Percentiles rank a stretch among this genome's conserved stretches.
phyloP scores from a whole-genome alignment of 2,113 vertebrate genomes.

The Ariopsis seemanni region DNA sequence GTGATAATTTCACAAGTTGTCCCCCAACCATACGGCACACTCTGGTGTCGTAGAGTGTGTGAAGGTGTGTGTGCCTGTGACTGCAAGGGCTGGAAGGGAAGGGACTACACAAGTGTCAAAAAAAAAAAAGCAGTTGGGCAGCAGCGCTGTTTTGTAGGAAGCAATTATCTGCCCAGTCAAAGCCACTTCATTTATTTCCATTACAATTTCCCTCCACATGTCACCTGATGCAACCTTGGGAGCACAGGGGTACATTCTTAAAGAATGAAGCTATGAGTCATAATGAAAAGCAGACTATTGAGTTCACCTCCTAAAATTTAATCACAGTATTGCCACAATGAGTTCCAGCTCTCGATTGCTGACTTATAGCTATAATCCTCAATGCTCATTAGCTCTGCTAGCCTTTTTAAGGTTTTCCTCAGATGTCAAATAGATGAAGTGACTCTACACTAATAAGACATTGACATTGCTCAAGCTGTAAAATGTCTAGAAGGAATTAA shows the following conservation, averaged over 20 bases:
- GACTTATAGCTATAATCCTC: constrained; percentile 7
- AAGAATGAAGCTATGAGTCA: constrained; percentile 37
- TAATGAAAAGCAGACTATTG: constrained; percentile 52
- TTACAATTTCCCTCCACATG: constrained; percentile 47
- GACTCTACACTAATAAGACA: constrained; percentile 19
- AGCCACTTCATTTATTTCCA: constrained; percentile 45
- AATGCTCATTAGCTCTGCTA: constrained; percentile 15
- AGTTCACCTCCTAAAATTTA: constrained; percentile 35
- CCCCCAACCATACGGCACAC: not conserved
- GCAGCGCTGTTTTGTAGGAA: constrained; percentile 51
- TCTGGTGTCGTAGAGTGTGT: not conserved
- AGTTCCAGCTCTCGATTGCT: not conserved
- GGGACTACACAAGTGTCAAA: not conserved
- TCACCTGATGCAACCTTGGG: constrained; percentile 39
- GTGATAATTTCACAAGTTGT: not conserved
- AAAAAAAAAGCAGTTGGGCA: not conserved
- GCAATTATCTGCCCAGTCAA: constrained; percentile 58
- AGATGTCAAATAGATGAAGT: constrained; percentile 5
- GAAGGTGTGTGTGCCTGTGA: not conserved
- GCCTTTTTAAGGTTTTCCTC: constrained; percentile 4
- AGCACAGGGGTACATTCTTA: constrained; percentile 53
- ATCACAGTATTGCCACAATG: constrained; percentile 20
- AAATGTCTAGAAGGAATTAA: not conserved
- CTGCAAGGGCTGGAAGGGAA: not conserved
- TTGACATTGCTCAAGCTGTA: not conserved